Percentiles rank a stretch among this genome's conserved stretches.
Evolutionary conservation across 2,113 vertebrate species (phyloP).

Genomic region (Gulo gulo): DNA sequence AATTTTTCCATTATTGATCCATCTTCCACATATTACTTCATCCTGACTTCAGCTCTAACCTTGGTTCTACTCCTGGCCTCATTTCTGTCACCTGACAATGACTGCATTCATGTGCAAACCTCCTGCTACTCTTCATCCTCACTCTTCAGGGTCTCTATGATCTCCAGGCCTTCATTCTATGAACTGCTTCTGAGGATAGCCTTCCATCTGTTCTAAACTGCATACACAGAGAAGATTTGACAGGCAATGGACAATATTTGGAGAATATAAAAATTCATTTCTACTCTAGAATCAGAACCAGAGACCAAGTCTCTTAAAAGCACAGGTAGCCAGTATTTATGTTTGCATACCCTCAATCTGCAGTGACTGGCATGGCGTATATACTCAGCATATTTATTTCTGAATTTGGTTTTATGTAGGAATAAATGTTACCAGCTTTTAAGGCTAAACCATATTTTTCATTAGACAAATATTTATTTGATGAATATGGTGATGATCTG

Average conservation of each 20-base stretch:
- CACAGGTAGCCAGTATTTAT: neutral
- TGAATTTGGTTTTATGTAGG: neutral
- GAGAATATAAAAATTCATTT: neutral
- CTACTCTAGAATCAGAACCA: neutral
- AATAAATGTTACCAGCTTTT: neutral
- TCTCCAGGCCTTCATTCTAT: neutral
- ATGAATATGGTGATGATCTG: neutral
- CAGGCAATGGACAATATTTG: neutral
- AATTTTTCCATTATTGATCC: neutral
- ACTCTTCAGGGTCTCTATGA: neutral
- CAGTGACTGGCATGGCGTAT: neutral
- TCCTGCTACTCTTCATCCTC: neutral
- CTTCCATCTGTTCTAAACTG: neutral
- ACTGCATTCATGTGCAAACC: neutral
- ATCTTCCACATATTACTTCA: neutral
- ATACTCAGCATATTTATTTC: neutral
- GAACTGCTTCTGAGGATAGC: neutral
- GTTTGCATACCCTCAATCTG: neutral
- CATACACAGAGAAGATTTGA: neutral
- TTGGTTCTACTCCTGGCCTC: neutral
- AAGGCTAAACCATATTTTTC: neutral
- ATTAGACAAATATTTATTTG: neutral
- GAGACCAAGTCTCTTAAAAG: neutral
- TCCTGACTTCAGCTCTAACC: neutral
- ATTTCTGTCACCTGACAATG: neutral